Conservation (phyloP, 2,797 vertebrate species). For the Danio aesculapii region DNA sequence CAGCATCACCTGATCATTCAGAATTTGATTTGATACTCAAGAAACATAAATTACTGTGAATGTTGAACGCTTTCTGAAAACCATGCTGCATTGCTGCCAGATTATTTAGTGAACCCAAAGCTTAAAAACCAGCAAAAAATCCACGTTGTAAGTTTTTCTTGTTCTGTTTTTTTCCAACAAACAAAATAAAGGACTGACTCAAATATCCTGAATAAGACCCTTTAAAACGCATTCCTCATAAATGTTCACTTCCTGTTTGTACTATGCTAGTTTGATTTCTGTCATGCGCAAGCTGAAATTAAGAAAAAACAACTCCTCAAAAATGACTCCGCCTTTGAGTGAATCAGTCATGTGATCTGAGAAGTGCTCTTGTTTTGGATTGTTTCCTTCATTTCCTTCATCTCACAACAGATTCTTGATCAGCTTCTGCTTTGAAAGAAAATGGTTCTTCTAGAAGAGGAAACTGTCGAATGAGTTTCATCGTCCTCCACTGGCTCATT, state of each 20-base stretch:
- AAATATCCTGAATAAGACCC: background rate
- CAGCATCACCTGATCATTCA: background rate
- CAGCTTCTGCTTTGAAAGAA: background rate
- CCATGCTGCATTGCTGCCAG: background rate
- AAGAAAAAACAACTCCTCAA: background rate
- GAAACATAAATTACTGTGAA: background rate
- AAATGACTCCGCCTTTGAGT: background rate
- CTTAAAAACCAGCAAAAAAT: background rate
- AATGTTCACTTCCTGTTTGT: background rate
- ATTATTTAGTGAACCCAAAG: background rate
- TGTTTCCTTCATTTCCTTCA: background rate
- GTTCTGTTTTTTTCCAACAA: too few relatives aligned
- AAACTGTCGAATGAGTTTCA: constrained; percentile 18
- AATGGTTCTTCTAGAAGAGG: background rate
- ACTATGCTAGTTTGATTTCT: background rate
- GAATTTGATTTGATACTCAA: background rate
- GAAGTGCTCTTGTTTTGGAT: background rate
- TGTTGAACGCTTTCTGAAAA: background rate
- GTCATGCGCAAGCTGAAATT: background rate
- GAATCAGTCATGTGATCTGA: background rate
- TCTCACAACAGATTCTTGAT: background rate
- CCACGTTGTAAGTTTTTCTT: background rate
- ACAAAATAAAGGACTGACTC: background rate
- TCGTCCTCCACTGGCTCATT: constrained; percentile 55
- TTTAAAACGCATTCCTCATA: constrained; percentile 10